A percentile compares a stretch with the other conserved stretches of the same genome.
Conservation (phyloP, 2,888 invertebrate genomes). For the Drosophila ochracea region DNA sequence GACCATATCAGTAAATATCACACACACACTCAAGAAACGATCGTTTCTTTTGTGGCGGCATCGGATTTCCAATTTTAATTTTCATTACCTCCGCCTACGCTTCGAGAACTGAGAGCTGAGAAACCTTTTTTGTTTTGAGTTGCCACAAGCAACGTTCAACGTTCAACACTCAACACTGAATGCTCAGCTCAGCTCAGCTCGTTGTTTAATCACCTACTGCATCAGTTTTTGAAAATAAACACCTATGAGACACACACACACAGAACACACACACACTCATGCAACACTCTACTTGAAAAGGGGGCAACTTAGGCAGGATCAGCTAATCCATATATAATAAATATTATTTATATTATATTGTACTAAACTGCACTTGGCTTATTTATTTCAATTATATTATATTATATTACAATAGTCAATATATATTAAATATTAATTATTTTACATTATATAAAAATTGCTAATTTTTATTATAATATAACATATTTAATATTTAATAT, state of each 20-base stretch:
- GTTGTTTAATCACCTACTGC: conserved; percentile 66
- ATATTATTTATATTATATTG: neutral
- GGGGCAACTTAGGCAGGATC: neutral
- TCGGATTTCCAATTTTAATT: conserved; percentile 60
- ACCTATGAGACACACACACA: conserved; percentile 42
- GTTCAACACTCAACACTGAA: conserved; percentile 25
- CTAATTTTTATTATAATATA: neutral
- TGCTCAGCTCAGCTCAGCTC: conserved; percentile 5
- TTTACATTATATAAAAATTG: neutral
- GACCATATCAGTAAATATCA: neutral
- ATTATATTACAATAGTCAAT: neutral
- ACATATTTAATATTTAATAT: no score
- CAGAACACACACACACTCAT: neutral
- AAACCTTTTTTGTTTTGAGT: conserved; percentile 20
- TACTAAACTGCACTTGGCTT: neutral
- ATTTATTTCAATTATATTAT: neutral
- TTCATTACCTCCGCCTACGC: conserved; percentile 51
- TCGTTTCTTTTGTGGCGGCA: conserved; percentile 37
- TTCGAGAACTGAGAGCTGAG: conserved; percentile 2
- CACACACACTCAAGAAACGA: conserved; percentile 4
- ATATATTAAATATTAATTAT: neutral
- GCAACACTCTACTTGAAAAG: neutral
- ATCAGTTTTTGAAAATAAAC: conserved; percentile 67
- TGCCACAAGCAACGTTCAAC: conserved; percentile 44
- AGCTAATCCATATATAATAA: neutral